A percentile compares a stretch with the other conserved stretches of the same genome.
phyloP scores from a whole-genome alignment of 1,140 invertebrate genomes.

The Marisa cornuarietis region DNA sequence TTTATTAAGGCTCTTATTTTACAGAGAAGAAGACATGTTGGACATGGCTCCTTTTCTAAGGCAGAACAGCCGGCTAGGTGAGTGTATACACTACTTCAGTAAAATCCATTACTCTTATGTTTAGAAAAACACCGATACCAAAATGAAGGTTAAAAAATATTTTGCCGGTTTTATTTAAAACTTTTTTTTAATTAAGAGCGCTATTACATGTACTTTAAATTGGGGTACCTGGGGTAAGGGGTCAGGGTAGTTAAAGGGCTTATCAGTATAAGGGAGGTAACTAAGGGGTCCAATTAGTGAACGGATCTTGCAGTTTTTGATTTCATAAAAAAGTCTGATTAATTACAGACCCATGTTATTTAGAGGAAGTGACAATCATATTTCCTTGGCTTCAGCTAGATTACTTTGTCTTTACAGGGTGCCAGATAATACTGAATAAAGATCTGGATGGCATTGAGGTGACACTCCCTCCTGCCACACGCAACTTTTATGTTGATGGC shows the following conservation, averaged over 20 bases:
- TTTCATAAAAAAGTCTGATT: no score
- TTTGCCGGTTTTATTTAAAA: no score
- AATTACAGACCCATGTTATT: no score
- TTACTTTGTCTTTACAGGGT: constrained; percentile 73
- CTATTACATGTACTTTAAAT: no score
- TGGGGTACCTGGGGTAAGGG: no score
- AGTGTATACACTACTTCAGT: constrained; percentile 25
- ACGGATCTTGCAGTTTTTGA: no score
- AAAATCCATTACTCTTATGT: not conserved
- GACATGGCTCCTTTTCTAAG: constrained; percentile 97
- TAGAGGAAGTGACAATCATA: not conserved
- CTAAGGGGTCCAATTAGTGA: no score
- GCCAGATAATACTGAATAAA: constrained; percentile 93
- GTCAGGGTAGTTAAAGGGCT: no score
- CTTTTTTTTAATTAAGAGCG: no score
- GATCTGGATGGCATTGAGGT: constrained; percentile 91
- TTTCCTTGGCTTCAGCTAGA: not conserved
- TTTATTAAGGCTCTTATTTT: no score
- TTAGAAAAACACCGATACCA: not conserved
- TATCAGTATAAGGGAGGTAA: no score
- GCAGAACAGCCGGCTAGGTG: constrained; percentile 92
- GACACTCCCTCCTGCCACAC: constrained; percentile 86
- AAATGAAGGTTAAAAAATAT: no score
- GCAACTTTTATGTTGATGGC: constrained; percentile 99
- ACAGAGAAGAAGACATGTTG: constrained; percentile 91